Evolutionary conservation across 2,888 invertebrate species (phyloP).

Genomic region (Yponomeuta evonymella): DNA sequence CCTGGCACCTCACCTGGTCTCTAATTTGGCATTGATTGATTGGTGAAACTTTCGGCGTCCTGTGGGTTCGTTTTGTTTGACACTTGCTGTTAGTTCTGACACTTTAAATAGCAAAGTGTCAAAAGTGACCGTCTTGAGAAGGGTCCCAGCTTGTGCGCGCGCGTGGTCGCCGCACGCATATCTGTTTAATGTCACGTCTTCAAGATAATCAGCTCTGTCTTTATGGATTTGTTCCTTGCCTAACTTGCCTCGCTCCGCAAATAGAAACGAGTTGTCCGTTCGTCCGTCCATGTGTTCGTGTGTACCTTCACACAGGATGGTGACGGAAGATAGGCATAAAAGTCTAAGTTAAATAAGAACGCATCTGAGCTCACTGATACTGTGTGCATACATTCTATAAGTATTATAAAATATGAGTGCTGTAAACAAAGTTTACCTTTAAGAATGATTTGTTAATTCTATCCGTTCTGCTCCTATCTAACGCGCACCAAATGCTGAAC

Average conservation of each 20-base stretch:
- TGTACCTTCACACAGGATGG: neutral
- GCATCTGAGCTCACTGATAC: no score
- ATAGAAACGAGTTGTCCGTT: conserved; percentile 26
- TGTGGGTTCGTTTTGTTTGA: neutral
- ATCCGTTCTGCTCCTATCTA: no score
- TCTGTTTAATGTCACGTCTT: conserved; percentile 33
- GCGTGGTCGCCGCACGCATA: conserved; percentile 19
- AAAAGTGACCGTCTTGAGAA: neutral
- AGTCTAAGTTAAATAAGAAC: no score
- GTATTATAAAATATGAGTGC: no score
- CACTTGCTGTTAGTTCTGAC: neutral
- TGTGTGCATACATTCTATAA: no score
- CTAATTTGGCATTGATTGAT: neutral
- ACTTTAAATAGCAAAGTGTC: neutral
- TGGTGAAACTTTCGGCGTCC: neutral
- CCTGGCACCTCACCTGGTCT: neutral
- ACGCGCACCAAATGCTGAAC: no score
- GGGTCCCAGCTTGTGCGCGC: neutral
- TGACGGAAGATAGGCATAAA: neutral
- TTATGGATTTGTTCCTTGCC: conserved; percentile 26
- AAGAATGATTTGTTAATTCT: no score
- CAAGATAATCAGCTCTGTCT: conserved; percentile 26
- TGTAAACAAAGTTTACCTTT: no score
- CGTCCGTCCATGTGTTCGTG: conserved; percentile 15
- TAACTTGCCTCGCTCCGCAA: conserved; percentile 22